phyloP scores from a whole-genome alignment of 2,113 vertebrate species.

The Phalacrocorax brasilianus region DNA sequence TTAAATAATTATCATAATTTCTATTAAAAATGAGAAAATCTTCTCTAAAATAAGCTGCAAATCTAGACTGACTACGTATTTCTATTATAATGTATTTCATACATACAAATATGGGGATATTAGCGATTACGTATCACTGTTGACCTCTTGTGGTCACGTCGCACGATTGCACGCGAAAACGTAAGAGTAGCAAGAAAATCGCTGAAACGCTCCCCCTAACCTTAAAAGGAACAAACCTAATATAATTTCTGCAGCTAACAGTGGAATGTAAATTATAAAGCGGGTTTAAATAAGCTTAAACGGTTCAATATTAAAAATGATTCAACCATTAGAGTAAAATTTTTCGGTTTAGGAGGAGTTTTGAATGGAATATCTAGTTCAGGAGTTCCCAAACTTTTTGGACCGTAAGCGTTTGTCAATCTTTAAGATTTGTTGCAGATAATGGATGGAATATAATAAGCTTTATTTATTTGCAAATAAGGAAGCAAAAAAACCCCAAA shows the following conservation, averaged over 20 bases:
- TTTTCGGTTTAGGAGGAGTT: neutral
- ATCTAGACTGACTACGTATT: neutral
- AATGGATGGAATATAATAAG: neutral
- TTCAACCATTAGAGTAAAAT: neutral
- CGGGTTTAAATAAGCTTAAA: accelerated
- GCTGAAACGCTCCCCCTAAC: neutral
- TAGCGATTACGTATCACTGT: neutral
- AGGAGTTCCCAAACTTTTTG: neutral
- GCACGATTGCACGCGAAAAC: neutral
- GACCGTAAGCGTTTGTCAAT: accelerated
- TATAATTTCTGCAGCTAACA: neutral
- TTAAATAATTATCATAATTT: neutral
- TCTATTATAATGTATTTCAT: accelerated
- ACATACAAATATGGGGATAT: accelerated
- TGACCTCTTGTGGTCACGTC: slow-evolving; percentile 6
- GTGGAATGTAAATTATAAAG: neutral
- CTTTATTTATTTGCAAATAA: neutral
- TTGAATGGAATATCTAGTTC: neutral
- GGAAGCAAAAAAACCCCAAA: neutral
- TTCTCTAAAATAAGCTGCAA: neutral
- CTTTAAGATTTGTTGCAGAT: neutral
- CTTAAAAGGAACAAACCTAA: neutral
- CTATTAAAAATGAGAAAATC: neutral
- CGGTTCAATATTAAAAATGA: neutral
- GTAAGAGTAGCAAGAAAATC: accelerated